A percentile compares a stretch with the other conserved stretches of the same genome.
Conservation (phyloP, 2,888 invertebrate species). For the Ceriagrion tenellum region DNA sequence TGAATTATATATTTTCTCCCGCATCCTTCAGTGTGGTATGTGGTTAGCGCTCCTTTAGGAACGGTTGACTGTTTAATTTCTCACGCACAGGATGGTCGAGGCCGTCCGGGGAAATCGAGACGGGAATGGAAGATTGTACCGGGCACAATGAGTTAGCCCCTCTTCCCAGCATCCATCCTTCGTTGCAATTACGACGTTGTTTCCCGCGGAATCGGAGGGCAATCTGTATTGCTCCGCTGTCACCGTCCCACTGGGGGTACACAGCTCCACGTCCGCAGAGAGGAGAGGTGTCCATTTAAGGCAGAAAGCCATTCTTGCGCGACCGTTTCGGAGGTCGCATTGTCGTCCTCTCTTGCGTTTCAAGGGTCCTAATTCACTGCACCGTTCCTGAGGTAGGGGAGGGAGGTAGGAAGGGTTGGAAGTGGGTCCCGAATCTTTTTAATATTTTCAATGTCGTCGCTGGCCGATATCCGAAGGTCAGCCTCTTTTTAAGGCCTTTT, state of each 20-base stretch:
- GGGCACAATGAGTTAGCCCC: no score
- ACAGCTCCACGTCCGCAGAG: background rate
- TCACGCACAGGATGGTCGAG: background rate
- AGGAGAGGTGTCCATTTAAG: background rate
- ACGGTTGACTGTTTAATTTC: no score
- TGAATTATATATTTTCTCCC: no score
- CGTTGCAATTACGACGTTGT: background rate
- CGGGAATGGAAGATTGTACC: background rate
- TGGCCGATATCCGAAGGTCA: background rate
- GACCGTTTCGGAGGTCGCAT: background rate
- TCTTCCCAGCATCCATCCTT: background rate
- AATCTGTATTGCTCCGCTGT: constrained; percentile 19
- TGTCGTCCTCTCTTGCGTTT: background rate
- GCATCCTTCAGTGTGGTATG: no score
- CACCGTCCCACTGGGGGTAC: background rate
- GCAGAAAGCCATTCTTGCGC: background rate
- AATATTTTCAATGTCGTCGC: constrained; percentile 11
- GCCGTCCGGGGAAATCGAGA: background rate
- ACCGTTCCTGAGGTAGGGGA: background rate
- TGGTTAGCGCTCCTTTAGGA: no score
- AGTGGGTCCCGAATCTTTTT: background rate
- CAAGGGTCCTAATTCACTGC: background rate
- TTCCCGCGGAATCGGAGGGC: background rate
- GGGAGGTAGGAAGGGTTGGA: no score
- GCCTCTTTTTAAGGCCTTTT: background rate